Evolutionary conservation across 2,797 vertebrate species (phyloP).

Genomic region (Semaprochilodus insignis): DNA sequence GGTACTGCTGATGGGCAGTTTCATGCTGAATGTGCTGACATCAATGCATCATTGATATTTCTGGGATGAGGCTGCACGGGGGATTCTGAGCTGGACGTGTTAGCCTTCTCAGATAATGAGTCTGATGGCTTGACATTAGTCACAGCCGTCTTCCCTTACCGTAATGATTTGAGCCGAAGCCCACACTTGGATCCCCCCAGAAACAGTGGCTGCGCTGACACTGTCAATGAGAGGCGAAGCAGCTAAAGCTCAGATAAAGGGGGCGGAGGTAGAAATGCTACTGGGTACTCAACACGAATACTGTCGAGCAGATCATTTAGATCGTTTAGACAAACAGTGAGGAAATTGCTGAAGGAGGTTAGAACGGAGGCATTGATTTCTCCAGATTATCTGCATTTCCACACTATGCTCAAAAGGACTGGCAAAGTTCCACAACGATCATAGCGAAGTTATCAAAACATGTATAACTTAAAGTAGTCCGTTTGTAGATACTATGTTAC

Average conservation of each 20-base stretch:
- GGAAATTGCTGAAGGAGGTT: background rate
- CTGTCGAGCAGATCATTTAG: background rate
- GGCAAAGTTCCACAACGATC: background rate
- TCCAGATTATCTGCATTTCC: background rate
- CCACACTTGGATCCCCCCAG: background rate
- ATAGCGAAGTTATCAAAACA: background rate
- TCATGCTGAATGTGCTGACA: background rate
- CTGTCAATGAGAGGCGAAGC: background rate
- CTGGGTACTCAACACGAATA: background rate
- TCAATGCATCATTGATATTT: background rate
- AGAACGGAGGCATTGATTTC: background rate
- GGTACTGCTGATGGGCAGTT: background rate
- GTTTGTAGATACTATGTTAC: background rate
- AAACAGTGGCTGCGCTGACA: background rate
- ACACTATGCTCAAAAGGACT: background rate
- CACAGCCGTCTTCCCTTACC: background rate
- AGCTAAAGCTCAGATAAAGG: background rate
- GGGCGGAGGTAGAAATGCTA: background rate
- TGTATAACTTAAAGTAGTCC: background rate
- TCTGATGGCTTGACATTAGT: conserved; percentile 23
- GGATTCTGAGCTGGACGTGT: background rate
- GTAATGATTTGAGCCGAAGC: background rate
- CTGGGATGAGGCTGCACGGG: background rate
- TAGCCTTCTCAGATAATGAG: conserved; percentile 28
- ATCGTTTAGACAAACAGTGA: background rate